Conservation (phyloP, 1,140 invertebrate species). For the Drosophila insularis region DNA sequence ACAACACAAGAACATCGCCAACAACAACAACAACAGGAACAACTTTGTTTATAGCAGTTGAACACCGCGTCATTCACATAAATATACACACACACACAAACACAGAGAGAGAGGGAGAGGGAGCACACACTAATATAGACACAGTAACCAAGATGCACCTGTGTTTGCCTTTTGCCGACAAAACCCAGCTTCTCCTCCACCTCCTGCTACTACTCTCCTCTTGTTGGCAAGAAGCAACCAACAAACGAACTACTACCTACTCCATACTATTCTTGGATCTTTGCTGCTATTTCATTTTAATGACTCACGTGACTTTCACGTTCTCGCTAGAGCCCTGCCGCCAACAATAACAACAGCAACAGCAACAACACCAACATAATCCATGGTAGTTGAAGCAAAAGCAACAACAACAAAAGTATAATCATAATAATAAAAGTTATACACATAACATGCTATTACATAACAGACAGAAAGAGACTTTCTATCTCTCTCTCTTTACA, state of each 20-base stretch:
- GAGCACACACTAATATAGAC: background rate
- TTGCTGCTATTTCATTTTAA: conserved; percentile 77
- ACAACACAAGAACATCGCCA: conserved; percentile 25
- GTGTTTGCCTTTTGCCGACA: conserved; percentile 39
- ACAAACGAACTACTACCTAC: conserved; percentile 19
- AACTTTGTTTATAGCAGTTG: conserved; percentile 65
- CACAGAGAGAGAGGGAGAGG: background rate
- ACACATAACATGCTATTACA: conserved; percentile 78
- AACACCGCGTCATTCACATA: conserved; percentile 56
- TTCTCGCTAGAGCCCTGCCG: conserved; percentile 32
- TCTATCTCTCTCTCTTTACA: background rate
- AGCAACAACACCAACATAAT: conserved; percentile 27
- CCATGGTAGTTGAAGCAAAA: conserved; percentile 32
- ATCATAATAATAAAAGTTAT: conserved; percentile 80
- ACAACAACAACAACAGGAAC: conserved; percentile 36
- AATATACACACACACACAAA: conserved; percentile 16
- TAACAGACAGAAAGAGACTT: conserved; percentile 50
- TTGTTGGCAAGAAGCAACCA: background rate
- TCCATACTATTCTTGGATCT: conserved; percentile 44
- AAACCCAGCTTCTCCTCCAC: background rate
- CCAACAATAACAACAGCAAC: conserved; percentile 33
- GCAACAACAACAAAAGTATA: conserved; percentile 55
- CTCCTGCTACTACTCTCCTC: background rate
- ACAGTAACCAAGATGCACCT: conserved; percentile 39
- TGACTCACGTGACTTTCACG: conserved; percentile 80